Base-by-base conservation (phyloP, 2,888 invertebrate species). In the Acrocyrtus sp. region DNA sequence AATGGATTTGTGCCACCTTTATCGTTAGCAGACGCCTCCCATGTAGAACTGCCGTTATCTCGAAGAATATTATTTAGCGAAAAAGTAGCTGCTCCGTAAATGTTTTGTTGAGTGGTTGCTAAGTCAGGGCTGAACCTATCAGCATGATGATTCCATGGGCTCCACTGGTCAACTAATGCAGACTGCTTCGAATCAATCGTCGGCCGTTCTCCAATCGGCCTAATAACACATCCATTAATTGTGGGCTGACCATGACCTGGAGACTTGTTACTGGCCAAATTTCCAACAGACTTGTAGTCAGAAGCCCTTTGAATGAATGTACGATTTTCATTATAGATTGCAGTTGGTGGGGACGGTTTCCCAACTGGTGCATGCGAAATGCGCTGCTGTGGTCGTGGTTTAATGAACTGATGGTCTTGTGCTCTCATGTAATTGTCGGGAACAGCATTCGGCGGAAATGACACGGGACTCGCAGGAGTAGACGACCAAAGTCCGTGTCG, bases 401-500 rank as follows among this genome's bases (percentile, higher is more conserved):
- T 22, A 17, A 60, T 66, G 15, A 72, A 72, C 5, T 72, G 72
- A 17, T 72, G 72, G 29, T 72, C 72, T 43, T 72, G 72, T 1
- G 72, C 72, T 8, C 61, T 50, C 17, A 72, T 27, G 56, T 65
- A 63, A 21, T 48, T 72, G 19, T 72, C 72, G 8, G 53, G n/a
- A 3, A 72, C 66, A 48, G 60, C 4, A 10, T 61, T 72, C 12
- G 62, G 1, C 10, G 60, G 60, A 41, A 72, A 72, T 3, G 54
- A 54, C 4, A 72, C 66, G 17, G 72, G 72, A 34, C 72, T 72
- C 1, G 65, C 66, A 3, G 72, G 72, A 39, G 66, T 60, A 3
- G 72, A 66, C 10, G 65, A 66, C 72, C 72, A 72, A 54, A 58
- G 66, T 3, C 66, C 66, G n/a, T 66, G 72, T 12, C 66, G 39